Base-by-base conservation (phyloP, 2,113 vertebrate genomes). In the Trematocara variabile region DNA sequence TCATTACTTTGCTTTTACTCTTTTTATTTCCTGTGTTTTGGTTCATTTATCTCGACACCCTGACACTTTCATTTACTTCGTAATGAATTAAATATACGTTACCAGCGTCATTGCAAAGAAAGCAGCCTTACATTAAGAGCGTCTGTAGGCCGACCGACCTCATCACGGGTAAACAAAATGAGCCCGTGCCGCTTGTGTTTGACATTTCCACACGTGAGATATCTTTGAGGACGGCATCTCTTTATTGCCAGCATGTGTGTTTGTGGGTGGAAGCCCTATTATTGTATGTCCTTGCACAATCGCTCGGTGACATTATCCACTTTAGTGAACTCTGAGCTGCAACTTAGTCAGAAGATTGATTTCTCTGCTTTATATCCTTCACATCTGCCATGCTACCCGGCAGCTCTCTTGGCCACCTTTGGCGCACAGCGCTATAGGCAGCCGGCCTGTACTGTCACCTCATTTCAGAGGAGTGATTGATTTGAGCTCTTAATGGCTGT, bases 321-420 rank as follows among this genome's bases (percentile, higher is more conserved):
- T 92, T 90, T 85, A 44, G 84, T 88, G 81, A 91, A 86, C 89
- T 85, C 90, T 73, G 84, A 92, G 85, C 90, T 63, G 73, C 53
- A 34, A 82, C 82, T 87, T 70, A 87, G 89, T 86, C 91, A 82
- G 77, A 89, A 86, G 90, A 93, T 95, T 89, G 89, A 95, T 93
- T 94, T 80, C 46, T 87, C 80, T 37, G 77, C 86, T 87, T 93
- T 85, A 65, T 87, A 75, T 86, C 87, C 79, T 84, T 91, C 88
- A 90, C 63, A 85, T 91, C 75, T 78, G 25, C 89, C 56, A 39
- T 83, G 73, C 79, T 75, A 87, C 78, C 75, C 4, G 10, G 50
- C 90, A 46, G 81, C 85, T 33, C 77, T 58, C 77, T 58, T 20
- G 86, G 82, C 87, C 83, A 90, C 93, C 92, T 87, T 90, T 85